Evolutionary conservation across 2,113 vertebrate species (phyloP).

Genomic region (Micronycteris hirsuta): DNA sequence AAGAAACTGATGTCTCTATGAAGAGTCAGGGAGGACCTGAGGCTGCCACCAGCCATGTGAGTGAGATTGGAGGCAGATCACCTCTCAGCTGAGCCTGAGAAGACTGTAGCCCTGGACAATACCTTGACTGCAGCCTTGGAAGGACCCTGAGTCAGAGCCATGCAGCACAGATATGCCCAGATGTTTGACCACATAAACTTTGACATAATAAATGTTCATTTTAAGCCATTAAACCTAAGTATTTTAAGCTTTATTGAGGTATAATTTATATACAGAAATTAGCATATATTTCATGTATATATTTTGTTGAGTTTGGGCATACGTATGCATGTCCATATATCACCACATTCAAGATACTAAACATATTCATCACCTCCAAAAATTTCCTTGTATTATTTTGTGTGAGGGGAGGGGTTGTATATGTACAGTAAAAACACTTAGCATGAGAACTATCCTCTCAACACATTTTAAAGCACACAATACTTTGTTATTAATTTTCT

Average conservation of each 20-base stretch:
- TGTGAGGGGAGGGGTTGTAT: not conserved
- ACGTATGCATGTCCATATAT: not conserved
- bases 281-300: not conserved
- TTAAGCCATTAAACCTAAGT: not conserved
- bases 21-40: not conserved
- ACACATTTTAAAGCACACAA: not conserved
- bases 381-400: not conserved
- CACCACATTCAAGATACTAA: not conserved
- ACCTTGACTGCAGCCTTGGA: not conserved
- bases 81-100: not conserved
- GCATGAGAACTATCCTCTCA: not conserved
- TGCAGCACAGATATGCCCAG: not conserved
- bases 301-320: not conserved
- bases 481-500: not conserved
- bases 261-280: not conserved
- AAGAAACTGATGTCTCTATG: not conserved
- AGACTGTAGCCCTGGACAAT: not conserved
- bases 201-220: not conserved
- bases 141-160: not conserved
- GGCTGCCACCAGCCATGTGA: not conserved
- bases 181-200: not conserved
- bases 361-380: too few relatives aligned
- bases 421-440: not conserved
- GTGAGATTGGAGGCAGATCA: not conserved
- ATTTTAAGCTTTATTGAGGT: not conserved